These are phyloP conservation scores for Nudaria mundana DNA, from an alignment of 2,888 invertebrate genomes.

Conservation along the genomic window DNA sequence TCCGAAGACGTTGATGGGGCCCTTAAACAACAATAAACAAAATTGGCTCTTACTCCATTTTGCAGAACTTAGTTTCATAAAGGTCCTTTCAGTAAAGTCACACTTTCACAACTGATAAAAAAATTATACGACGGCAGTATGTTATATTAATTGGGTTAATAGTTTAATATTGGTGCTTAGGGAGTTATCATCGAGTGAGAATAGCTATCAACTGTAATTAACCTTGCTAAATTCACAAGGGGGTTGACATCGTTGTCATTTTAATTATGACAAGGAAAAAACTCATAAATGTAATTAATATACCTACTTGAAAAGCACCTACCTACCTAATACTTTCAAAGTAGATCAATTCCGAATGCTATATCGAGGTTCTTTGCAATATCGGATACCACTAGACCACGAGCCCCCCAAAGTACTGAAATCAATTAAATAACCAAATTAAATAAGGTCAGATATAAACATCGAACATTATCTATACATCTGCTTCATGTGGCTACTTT, in stretches of 20 bases:
- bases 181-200: slow-evolving; percentile 2
- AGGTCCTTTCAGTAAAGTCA: neutral
- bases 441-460: slow-evolving; percentile 2
- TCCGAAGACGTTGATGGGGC: too few species aligned
- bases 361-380: too few species aligned
- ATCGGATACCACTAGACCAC: too few species aligned
- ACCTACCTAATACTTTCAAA: too few species aligned
- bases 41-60: slow-evolving; percentile 1
- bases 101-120: slow-evolving; percentile 1
- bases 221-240: slow-evolving; percentile 1
- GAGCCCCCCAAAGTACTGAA: slow-evolving; percentile 2
- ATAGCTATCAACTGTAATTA: slow-evolving; percentile 18
- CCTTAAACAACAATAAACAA: neutral
- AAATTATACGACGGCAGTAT: too few species aligned
- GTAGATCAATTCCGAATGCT: too few species aligned
- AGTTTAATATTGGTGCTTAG: slow-evolving; percentile 1
- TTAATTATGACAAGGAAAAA: too few species aligned
- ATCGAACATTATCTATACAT: slow-evolving; percentile 9
- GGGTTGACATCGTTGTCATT: slow-evolving; percentile 9
- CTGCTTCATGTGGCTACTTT: slow-evolving; percentile 17
- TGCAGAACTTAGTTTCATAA: neutral
- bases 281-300: too few species aligned
- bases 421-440: slow-evolving; percentile 8
- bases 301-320: too few species aligned
- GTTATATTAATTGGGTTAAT: slow-evolving; percentile 28